Percentiles rank a stretch among this genome's conserved stretches.
phyloP scores from a whole-genome alignment of 2,888 invertebrate genomes.

The Octonoba sinensis region DNA sequence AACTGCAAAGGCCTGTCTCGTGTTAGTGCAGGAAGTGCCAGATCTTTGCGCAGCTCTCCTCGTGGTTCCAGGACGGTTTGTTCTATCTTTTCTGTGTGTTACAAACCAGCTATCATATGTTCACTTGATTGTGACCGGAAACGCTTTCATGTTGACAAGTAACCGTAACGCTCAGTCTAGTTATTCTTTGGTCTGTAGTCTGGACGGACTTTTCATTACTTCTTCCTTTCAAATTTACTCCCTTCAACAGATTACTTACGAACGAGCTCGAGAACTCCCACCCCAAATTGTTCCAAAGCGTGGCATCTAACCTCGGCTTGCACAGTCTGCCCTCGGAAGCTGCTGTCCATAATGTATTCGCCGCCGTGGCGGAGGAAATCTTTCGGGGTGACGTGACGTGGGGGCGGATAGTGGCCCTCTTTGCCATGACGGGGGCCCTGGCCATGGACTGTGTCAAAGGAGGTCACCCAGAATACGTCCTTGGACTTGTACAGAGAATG shows the following conservation, averaged over 20 bases:
- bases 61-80: no score
- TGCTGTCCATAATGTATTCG: slow-evolving; percentile 77
- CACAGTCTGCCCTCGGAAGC: slow-evolving; percentile 64
- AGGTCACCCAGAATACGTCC: slow-evolving; percentile 83
- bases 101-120: no score
- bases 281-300: slow-evolving; percentile 60
- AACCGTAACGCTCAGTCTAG: no score
- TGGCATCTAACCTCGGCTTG: slow-evolving; percentile 62
- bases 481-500: slow-evolving; percentile 83
- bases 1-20: no score
- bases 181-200: no score
- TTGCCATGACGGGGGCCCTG: slow-evolving; percentile 85
- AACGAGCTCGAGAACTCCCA: slow-evolving; percentile 50
- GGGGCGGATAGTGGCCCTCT: slow-evolving; percentile 80
- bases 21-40: no score
- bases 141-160: no score
- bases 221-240: no score
- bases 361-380: slow-evolving; percentile 80
- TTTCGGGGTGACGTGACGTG: slow-evolving; percentile 74
- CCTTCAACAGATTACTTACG: slow-evolving; percentile 29
- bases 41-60: no score
- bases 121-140: not conserved
- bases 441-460: slow-evolving; percentile 82
- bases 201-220: no score
- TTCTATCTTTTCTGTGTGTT: no score